Conservation (phyloP, 2,888 invertebrate genomes). For the Callyntrura guangdongensis region DNA sequence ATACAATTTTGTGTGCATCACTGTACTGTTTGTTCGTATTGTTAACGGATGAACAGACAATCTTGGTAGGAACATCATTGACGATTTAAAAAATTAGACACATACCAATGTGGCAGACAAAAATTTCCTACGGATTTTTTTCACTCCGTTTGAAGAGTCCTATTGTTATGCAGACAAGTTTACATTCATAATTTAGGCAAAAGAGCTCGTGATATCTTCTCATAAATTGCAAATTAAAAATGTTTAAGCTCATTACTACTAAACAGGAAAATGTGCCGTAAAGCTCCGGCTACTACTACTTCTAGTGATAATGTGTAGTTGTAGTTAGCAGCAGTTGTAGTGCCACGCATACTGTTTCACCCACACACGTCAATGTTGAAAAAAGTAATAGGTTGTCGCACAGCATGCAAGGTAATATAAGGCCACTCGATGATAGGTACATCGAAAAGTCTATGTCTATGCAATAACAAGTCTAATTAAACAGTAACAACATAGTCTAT, state of each 20-base stretch:
- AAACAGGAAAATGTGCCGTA: constrained; percentile 27
- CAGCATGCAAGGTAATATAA: neutral
- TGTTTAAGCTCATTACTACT: constrained; percentile 9
- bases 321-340: too few relatives aligned
- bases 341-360: constrained; percentile 1
- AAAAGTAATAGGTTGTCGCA: constrained; percentile 1
- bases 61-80: neutral
- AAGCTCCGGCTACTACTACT: neutral
- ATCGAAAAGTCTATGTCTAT: neutral
- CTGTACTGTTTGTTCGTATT: too few relatives aligned
- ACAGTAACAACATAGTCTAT: neutral
- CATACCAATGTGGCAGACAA: neutral
- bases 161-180: constrained; percentile 47
- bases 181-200: constrained; percentile 61
- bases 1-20: too few relatives aligned
- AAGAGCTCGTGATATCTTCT: constrained; percentile 63
- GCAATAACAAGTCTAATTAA: constrained; percentile 39
- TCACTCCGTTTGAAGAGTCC: neutral
- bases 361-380: constrained; percentile 17
- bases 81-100: neutral
- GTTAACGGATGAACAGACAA: too few relatives aligned
- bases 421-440: neutral
- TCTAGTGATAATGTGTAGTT: neutral
- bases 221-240: constrained; percentile 64
- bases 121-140: neutral